Conservation (phyloP, 2,888 invertebrate species). For the Heteromyza rotundicornis region DNA sequence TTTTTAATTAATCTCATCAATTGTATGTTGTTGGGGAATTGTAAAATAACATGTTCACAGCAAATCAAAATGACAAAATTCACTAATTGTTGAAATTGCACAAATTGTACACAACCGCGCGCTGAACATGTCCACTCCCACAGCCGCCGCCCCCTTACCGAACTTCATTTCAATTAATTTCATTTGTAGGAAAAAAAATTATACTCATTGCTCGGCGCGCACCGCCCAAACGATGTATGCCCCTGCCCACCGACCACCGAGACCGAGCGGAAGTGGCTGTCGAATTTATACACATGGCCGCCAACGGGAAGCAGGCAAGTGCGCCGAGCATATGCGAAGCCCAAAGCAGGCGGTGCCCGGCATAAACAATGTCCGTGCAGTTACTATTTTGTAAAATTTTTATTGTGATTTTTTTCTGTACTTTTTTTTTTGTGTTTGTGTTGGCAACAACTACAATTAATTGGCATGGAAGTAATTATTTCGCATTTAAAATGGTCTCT, state of each 20-base stretch:
- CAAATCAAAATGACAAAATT: constrained; percentile 12
- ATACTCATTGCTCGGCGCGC: constrained; percentile 27
- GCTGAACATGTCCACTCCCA: not conserved
- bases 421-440: constrained; percentile 24
- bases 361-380: not conserved
- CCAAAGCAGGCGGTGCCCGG: not conserved
- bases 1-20: no score
- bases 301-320: constrained; percentile 39
- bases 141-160: not conserved
- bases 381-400: no score
- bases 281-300: constrained; percentile 51
- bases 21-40: no score
- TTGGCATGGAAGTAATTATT: constrained; percentile 51
- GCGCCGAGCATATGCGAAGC: constrained; percentile 3
- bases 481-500: constrained; percentile 42
- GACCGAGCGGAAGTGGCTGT: constrained; percentile 39
- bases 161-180: constrained; percentile 14
- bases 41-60: no score
- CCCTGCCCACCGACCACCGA: not conserved
- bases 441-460: constrained; percentile 39
- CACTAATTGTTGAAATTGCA: constrained; percentile 2
- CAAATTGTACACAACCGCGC: not conserved
- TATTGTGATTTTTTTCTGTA: not conserved
- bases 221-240: constrained; percentile 7
- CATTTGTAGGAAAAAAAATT: no score